Evolutionary conservation across 2,797 vertebrate species (phyloP).

Genomic region (Rousettus madagascariensis): DNA sequence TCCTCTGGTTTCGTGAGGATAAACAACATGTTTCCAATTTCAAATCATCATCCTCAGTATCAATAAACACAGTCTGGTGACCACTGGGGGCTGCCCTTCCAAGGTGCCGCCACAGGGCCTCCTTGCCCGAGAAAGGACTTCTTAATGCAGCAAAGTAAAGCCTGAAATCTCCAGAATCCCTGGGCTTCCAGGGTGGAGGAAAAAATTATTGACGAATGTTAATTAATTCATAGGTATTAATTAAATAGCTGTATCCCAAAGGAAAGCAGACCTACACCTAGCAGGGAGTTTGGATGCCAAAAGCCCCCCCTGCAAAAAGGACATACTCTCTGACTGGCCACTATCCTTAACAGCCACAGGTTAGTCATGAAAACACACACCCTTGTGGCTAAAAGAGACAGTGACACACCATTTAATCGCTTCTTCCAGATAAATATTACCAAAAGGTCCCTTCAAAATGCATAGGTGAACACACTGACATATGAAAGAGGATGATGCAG

Average conservation of each 20-base stretch:
- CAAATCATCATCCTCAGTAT: neutral
- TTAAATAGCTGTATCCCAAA: neutral
- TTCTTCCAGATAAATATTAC: slow-evolving; percentile 18
- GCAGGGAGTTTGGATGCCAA: neutral
- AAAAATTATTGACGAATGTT: neutral
- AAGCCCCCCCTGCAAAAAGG: neutral
- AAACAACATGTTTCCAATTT: slow-evolving; percentile 28
- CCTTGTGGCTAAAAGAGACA: neutral
- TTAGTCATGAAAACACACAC: neutral
- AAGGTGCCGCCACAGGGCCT: neutral
- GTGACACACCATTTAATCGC: neutral
- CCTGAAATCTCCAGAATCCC: neutral
- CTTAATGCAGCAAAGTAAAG: neutral
- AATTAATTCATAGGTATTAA: neutral
- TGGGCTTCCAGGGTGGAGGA: neutral
- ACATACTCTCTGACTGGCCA: neutral
- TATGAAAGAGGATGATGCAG: neutral
- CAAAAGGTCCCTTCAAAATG: neutral
- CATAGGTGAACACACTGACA: neutral
- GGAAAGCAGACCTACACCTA: neutral
- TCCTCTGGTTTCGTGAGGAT: neutral
- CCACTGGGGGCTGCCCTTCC: neutral
- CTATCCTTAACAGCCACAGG: neutral
- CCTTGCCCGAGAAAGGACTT: neutral
- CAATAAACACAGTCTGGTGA: neutral